Percentiles rank a stretch among this genome's conserved stretches.
phyloP scores from a whole-genome alignment of 1,140 invertebrate genomes.

The Asbolus verrucosus region DNA sequence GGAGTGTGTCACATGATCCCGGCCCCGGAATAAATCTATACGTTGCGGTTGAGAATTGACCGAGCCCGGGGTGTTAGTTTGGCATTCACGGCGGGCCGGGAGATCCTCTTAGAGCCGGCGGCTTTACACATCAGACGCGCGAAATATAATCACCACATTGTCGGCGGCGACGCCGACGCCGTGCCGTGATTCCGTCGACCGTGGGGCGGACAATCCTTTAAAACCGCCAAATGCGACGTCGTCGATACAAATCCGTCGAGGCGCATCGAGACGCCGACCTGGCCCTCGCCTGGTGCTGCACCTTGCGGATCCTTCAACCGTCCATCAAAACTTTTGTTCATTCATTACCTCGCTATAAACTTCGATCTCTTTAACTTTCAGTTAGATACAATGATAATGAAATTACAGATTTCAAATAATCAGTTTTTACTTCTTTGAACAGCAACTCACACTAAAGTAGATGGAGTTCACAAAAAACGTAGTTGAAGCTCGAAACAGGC shows the following conservation, averaged over 20 bases:
- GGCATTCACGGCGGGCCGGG: constrained; percentile 23
- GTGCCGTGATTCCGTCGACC: constrained; percentile 29
- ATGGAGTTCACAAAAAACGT: too few relatives aligned
- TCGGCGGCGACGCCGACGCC: constrained; percentile 25
- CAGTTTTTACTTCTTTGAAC: too few relatives aligned
- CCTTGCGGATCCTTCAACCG: too few relatives aligned
- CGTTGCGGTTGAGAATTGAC: constrained; percentile 46
- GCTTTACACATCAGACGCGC: constrained; percentile 48
- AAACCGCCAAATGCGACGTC: constrained; percentile 3
- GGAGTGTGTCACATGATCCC: constrained; percentile 33
- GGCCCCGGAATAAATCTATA: constrained; percentile 30
- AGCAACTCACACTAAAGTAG: too few relatives aligned
- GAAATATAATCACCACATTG: constrained; percentile 49
- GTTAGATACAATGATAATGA: too few relatives aligned
- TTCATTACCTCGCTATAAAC: too few relatives aligned
- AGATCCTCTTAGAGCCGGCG: constrained; percentile 46
- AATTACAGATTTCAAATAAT: too few relatives aligned
- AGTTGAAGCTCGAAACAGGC: too few relatives aligned
- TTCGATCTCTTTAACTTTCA: too few relatives aligned
- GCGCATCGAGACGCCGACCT: too few relatives aligned
- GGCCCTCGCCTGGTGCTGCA: too few relatives aligned
- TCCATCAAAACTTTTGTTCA: too few relatives aligned
- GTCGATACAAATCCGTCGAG: background rate
- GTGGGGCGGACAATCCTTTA: constrained; percentile 29
- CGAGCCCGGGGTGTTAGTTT: constrained; percentile 40